Conservation (phyloP, 2,113 vertebrate species). For the Opisthocomus hoazin region DNA sequence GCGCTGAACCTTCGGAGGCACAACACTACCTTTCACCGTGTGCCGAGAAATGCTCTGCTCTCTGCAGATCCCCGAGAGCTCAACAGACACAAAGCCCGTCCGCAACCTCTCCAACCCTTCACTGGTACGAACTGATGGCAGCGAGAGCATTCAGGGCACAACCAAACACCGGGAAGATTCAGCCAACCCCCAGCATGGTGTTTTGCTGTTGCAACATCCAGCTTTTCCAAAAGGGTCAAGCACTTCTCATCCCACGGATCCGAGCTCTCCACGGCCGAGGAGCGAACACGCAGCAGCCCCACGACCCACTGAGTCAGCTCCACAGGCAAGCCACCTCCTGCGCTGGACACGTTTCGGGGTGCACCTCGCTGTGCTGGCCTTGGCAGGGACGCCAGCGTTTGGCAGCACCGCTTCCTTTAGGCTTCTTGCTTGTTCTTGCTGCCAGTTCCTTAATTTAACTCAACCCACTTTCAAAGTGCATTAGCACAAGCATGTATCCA, state of each 20-base stretch:
- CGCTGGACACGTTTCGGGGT: not conserved
- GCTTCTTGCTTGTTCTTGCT: not conserved
- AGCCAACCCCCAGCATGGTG: not conserved
- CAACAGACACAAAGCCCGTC: not conserved
- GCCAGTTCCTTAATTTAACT: constrained; percentile 40
- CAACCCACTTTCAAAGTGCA: not conserved
- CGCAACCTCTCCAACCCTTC: not conserved
- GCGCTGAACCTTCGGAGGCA: accelerated
- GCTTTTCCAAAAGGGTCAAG: not conserved
- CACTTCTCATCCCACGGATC: accelerated
- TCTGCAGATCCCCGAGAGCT: accelerated
- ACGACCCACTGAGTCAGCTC: not conserved
- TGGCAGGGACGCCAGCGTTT: not conserved
- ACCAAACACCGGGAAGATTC: accelerated
- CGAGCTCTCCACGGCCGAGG: accelerated
- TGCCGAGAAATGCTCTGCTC: not conserved
- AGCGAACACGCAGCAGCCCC: not conserved
- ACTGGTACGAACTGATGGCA: not conserved
- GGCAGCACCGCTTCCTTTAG: constrained; percentile 7
- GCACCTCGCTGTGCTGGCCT: not conserved
- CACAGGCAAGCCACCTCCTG: not conserved
- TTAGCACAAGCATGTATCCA: constrained; percentile 6
- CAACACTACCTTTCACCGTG: accelerated
- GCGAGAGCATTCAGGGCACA: not conserved
- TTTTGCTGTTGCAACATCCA: not conserved